Conservation (phyloP, 2,113 vertebrate genomes). For the Rhynchomys soricoides region DNA sequence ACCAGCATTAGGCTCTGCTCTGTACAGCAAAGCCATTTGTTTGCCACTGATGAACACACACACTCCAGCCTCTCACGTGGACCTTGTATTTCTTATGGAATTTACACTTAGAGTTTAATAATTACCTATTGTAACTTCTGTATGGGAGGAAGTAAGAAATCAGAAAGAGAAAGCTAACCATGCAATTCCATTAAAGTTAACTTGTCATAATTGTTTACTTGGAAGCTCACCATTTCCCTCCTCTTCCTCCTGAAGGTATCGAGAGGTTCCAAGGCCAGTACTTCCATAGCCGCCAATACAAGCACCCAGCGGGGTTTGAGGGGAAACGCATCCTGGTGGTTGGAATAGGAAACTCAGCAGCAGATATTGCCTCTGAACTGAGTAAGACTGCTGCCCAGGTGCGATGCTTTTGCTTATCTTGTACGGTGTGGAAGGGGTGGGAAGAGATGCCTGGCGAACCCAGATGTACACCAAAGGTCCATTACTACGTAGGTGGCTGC, state of each 20-base stretch:
- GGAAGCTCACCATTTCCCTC: conserved; percentile 23
- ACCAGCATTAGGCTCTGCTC: neutral
- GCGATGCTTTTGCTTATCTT: neutral
- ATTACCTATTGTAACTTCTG: neutral
- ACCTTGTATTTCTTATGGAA: neutral
- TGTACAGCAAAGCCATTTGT: neutral
- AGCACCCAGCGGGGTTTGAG: conserved; percentile 80
- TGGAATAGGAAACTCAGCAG: conserved; percentile 89
- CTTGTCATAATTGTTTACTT: neutral
- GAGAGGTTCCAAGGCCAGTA: conserved; percentile 87
- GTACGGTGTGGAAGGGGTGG: neutral
- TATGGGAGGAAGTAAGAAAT: neutral
- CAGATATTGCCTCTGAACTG: conserved; percentile 88
- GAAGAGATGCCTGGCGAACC: neutral
- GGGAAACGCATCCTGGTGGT: conserved; percentile 89
- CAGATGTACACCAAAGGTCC: neutral
- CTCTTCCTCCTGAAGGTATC: conserved; percentile 81
- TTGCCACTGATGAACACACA: neutral
- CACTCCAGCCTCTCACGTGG: neutral
- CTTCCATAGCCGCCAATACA: conserved; percentile 90
- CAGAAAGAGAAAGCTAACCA: neutral
- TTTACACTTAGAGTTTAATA: neutral
- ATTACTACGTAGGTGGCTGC: neutral
- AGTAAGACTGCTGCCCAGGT: conserved; percentile 88
- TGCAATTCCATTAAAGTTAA: neutral